Base-by-base conservation (phyloP, 2,797 vertebrate species). In the Gorsachius magnificus region DNA sequence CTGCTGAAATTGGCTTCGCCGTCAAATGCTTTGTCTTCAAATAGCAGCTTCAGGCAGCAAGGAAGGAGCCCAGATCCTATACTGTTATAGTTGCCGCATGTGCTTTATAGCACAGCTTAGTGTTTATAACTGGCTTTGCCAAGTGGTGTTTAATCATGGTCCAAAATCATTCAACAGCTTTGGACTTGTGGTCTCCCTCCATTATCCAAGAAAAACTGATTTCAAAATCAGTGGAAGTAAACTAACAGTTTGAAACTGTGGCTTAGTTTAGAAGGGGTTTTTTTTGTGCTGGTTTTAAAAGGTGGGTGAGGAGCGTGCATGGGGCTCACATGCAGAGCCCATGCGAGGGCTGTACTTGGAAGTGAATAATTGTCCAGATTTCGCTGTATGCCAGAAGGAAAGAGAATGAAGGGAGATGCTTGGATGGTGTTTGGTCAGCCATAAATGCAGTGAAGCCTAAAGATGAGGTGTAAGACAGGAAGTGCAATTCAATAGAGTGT, bases 401-500 rank as follows among this genome's bases (percentile, higher is more conserved):
- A 31, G 18, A 31, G 72, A 77, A 21, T 26, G 53, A 53, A 51
- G 60, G 36, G 61, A 60, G 89, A 48, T 78, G 82, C 36, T 87
- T 60, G 64, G 41, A 13, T 81, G 79, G 22, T 80, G 71, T 88
- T 96, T 93, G 89, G 63, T 89, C 75, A 83, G 87, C 81, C 71
- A 48, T 89, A 91, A 93, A 89, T 8, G 7, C 84, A 66, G 56
- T 1, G 4, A 89, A 84, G 66, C 70, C 95, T 79, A 38, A 90
- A 57, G 77, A 66, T 66, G 89, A 96, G 79, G 82, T 96, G 69
- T 89, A 91, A 96, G 90, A 61, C 71, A 80, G 94, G 89, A 97
- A 94, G 65, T n/a, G 19, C 61, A 86, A 46, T 89, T 96, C 69
- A 87, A 20, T 69, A 21, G 61, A 45, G 90, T 92, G 89, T 94